Base-by-base conservation (phyloP, 2,888 invertebrate species). In the Brachynemurus nebulosus region DNA sequence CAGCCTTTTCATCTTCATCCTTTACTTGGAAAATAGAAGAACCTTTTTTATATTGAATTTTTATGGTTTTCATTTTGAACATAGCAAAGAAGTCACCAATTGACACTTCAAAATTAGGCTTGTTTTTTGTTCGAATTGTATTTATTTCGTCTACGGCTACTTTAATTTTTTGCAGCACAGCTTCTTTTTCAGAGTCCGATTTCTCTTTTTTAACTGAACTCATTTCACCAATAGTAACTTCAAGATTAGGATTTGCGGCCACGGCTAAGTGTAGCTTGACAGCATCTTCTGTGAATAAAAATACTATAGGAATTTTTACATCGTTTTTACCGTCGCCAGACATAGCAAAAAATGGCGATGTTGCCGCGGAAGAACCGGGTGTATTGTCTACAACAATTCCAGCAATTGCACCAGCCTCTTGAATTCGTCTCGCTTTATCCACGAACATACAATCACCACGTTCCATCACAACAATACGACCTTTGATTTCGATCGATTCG, bases 371-470 rank as follows among this genome's bases (percentile, higher is more conserved):
- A 25, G 86, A 81, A 20, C 76, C 84, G 4, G 76, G 70, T 9
- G 80, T 74, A 63, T 91, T 90, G 65, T 91, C 90, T 49, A 86
- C 66, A 30, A 97, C 82, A 54, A 97, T 84, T 14, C 86, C 86
- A 16, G 84, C 86, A 25, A 78, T 66, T 0, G 86, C 93, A 12
- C 92, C 92, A 4, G 83, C 80, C 44, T 72, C 69, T 67, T 93
- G 85, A 25, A 90, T 74, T 54, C 77, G 69, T 42, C 91, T 74
- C 2, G 88, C 92, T 70, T 97, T 97, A 54, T 93, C 90, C 2
- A 95, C 80, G 62, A 95, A 98, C 69, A 93, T 93, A 63, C 97
- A 98, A 54, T 83, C 83, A 1, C 96, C 95, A 18, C 97, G 74
- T 58, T 83, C 79, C 46, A 91, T 79, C n/a, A 97, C 68, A 1